A percentile compares a stretch with the other conserved stretches of the same genome.
Evolutionary conservation across 2,888 invertebrate species (phyloP).

Genomic region (Meiosimyza platycephala): DNA sequence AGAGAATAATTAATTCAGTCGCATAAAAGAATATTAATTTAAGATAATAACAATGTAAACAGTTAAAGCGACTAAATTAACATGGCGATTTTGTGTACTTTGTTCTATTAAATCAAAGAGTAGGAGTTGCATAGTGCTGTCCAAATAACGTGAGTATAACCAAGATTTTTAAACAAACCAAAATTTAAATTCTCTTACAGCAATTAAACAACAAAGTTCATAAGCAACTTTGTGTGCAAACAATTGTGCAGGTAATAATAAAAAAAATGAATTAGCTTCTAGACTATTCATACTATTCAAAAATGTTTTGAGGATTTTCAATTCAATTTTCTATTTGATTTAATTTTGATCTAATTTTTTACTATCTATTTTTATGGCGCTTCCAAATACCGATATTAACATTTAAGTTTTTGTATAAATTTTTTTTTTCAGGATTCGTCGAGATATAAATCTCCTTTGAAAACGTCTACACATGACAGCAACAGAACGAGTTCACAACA

Average conservation of each 20-base stretch:
- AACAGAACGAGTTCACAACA: slow-evolving; percentile 25
- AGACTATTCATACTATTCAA: neutral
- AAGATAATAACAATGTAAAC: slow-evolving; percentile 17
- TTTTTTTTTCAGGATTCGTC: slow-evolving; percentile 46
- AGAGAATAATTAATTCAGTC: slow-evolving; percentile 20
- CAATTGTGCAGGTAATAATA: slow-evolving; percentile 30
- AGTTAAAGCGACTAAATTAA: slow-evolving; percentile 30
- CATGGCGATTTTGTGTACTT: slow-evolving; percentile 33
- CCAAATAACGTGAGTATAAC: slow-evolving; percentile 54
- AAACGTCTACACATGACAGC: neutral
- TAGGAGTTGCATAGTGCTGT: slow-evolving; percentile 51
- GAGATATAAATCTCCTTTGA: slow-evolving; percentile 37
- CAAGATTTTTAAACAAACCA: slow-evolving; percentile 46
- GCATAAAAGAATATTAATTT: slow-evolving; percentile 15
- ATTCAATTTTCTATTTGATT: neutral
- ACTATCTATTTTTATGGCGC: too few relatives aligned
- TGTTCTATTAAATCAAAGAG: slow-evolving; percentile 34
- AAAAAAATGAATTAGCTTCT: slow-evolving; percentile 1
- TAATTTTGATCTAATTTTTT: too few relatives aligned
- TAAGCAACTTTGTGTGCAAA: slow-evolving; percentile 25
- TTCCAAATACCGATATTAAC: slow-evolving; percentile 41
- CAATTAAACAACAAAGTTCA: slow-evolving; percentile 33
- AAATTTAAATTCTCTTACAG: slow-evolving; percentile 48
- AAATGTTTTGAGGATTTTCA: slow-evolving; percentile 1
- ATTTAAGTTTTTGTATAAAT: slow-evolving; percentile 46